Percentiles rank a stretch among this genome's conserved stretches.
These are phyloP conservation scores for Phodopus roborovskii DNA, from an alignment of 2,113 vertebrate species.

Conservation along the genomic window DNA sequence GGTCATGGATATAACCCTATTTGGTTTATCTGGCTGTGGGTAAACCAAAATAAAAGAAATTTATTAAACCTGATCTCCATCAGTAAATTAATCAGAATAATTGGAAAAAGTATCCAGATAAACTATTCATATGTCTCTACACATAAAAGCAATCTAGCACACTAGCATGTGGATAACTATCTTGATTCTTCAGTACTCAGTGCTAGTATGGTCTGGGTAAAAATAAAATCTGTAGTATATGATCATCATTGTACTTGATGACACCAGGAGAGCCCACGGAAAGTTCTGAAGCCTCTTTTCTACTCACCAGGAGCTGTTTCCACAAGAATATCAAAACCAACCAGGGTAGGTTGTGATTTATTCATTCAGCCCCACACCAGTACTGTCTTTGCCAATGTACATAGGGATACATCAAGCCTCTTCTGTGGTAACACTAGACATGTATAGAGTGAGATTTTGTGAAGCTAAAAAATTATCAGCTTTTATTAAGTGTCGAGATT, in stretches of 20 bases:
- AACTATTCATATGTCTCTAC: conserved; percentile 52
- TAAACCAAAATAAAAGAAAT: conserved; percentile 61
- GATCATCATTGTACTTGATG: conserved; percentile 40
- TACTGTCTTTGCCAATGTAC: neutral
- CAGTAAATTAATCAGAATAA: conserved; percentile 55
- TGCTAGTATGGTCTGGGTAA: neutral
- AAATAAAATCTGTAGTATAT: conserved; percentile 29
- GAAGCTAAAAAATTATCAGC: neutral
- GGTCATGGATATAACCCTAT: conserved; percentile 33
- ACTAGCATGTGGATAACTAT: conserved; percentile 7
- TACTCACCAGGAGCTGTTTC: neutral
- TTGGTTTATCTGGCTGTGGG: neutral
- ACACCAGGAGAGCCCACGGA: neutral
- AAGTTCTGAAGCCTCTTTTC: conserved; percentile 34
- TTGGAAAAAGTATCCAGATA: conserved; percentile 50
- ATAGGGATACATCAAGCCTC: neutral
- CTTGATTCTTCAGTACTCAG: conserved; percentile 2
- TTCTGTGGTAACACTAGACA: neutral
- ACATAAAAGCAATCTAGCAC: conserved; percentile 36
- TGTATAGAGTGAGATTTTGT: conserved; percentile 45
- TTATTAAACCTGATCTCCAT: conserved; percentile 55
- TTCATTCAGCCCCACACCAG: neutral
- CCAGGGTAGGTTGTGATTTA: neutral
- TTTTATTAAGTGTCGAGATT: conserved; percentile 47
- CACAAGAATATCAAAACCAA: conserved; percentile 1